phyloP scores from a whole-genome alignment of 2,797 vertebrate species.

The Enteromius fasciolatus region DNA sequence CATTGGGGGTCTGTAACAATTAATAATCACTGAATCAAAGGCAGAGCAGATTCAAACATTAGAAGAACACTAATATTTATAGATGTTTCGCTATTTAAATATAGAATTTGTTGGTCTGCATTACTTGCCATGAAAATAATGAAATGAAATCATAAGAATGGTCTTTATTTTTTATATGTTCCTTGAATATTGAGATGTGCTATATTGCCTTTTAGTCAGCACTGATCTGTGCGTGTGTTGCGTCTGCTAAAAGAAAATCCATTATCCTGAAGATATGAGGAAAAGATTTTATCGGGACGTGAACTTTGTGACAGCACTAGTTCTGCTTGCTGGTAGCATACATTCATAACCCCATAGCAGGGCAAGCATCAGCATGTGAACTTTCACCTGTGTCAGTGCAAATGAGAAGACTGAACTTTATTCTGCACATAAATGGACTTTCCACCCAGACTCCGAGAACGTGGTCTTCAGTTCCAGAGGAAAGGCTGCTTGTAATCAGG shows the following conservation, averaged over 20 bases:
- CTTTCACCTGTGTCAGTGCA: background rate
- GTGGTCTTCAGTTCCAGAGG: background rate
- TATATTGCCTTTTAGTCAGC: background rate
- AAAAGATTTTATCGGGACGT: too few species aligned
- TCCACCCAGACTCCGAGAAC: background rate
- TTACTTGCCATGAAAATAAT: background rate
- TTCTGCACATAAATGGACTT: background rate
- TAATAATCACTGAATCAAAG: background rate
- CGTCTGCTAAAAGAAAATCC: background rate
- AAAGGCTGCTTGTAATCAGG: constrained; percentile 16
- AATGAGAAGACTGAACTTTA: background rate
- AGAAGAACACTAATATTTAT: background rate
- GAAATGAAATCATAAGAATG: background rate
- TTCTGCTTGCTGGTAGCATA: background rate
- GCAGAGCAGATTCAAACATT: background rate
- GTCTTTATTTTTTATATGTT: background rate
- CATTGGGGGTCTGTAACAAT: background rate
- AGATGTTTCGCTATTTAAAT: background rate
- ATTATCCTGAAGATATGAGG: background rate
- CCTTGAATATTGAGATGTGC: background rate
- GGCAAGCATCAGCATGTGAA: background rate
- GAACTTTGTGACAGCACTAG: background rate
- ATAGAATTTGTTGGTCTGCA: background rate
- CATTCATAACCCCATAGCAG: background rate
- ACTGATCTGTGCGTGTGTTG: background rate